These are phyloP conservation scores for Macropodus opercularis DNA, from an alignment of 2,797 vertebrate species.

Conservation along the genomic window DNA sequence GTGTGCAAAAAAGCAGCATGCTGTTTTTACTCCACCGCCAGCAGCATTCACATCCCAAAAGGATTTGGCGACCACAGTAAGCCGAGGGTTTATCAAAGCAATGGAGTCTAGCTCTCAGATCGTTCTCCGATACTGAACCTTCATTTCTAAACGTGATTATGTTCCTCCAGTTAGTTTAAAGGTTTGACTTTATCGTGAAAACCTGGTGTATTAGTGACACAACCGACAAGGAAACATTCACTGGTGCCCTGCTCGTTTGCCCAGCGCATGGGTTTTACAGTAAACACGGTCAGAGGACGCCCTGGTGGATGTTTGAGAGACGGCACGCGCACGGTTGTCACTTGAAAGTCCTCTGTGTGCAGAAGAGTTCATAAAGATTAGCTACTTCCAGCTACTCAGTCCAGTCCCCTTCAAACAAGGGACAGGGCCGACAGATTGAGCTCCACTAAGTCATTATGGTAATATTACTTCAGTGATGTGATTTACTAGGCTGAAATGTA, in stretches of 20 bases:
- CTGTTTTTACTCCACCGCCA: background rate
- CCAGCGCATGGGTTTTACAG: background rate
- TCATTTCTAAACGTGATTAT: no score
- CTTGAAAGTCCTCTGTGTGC: constrained; percentile 18
- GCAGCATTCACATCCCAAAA: no score
- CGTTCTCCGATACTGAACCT: no score
- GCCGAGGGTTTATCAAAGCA: no score
- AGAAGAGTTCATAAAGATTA: constrained; percentile 50
- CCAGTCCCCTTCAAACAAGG: constrained; percentile 44
- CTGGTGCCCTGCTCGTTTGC: background rate
- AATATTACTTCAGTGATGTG: constrained; percentile 57
- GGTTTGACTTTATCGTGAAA: background rate
- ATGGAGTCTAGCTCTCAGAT: no score
- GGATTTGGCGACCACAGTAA: no score
- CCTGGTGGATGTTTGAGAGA: constrained; percentile 8
- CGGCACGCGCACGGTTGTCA: background rate
- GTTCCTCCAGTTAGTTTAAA: no score
- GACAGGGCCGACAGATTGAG: constrained; percentile 60
- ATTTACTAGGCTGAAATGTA: constrained; percentile 71
- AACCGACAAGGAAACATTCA: constrained; percentile 16
- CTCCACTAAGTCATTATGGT: constrained; percentile 66
- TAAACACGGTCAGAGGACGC: background rate
- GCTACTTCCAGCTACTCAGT: constrained; percentile 34
- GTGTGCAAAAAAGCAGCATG: background rate
- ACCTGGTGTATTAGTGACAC: constrained; percentile 15